A percentile compares a stretch with the other conserved stretches of the same genome.
phyloP scores from a whole-genome alignment of 1,140 invertebrate genomes.

The Orchestia grillus region DNA sequence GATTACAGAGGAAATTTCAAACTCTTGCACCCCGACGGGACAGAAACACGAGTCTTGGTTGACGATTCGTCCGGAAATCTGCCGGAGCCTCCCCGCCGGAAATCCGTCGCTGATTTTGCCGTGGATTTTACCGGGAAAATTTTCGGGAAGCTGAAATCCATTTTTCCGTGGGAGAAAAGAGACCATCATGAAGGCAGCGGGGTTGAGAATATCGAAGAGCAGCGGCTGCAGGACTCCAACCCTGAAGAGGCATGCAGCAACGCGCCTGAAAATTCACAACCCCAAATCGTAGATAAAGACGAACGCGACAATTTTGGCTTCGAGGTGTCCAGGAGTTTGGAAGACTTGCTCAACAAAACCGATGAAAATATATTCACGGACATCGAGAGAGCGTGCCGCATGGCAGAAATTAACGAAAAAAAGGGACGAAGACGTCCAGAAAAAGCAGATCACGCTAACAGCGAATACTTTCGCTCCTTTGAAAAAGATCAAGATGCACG shows the following conservation, averaged over 20 bases:
- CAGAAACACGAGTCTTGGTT: conserved; percentile 16
- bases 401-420: neutral
- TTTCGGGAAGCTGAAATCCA: neutral
- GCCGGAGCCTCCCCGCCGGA: neutral
- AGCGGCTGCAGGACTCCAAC: neutral
- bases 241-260: neutral
- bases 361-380: neutral
- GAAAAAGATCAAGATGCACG: neutral
- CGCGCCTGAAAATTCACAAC: too few relatives aligned
- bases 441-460: neutral
- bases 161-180: neutral
- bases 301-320: neutral
- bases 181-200: neutral
- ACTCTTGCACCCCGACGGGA: neutral
- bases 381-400: neutral
- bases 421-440: neutral
- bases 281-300: neutral
- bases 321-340: neutral
- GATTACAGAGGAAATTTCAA: neutral
- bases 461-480: conserved; percentile 9
- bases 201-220: neutral
- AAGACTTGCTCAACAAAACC: neutral
- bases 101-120: neutral
- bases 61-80: neutral
- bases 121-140: conserved; percentile 3